Conservation (phyloP, 2,888 invertebrate species). For the Luperina testacea region DNA sequence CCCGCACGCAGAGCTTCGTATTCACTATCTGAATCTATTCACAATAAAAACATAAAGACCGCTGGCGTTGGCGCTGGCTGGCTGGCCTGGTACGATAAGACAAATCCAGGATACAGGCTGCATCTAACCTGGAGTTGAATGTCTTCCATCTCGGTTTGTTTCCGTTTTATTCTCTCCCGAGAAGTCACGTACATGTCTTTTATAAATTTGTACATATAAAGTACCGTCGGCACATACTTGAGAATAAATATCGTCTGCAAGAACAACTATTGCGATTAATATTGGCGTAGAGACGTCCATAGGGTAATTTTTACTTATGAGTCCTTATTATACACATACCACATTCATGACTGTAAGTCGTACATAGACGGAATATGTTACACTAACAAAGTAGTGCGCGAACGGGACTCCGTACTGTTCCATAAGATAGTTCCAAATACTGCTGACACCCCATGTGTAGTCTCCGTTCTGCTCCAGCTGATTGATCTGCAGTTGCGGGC, state of each 20-base stretch:
- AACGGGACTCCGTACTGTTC: slow-evolving; percentile 74
- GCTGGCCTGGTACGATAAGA: neutral
- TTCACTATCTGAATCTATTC: slow-evolving; percentile 82
- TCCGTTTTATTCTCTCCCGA: slow-evolving; percentile 75
- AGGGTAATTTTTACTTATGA: neutral
- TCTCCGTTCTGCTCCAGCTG: slow-evolving; percentile 47
- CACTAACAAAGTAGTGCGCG: slow-evolving; percentile 72
- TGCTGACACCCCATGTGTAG: slow-evolving; percentile 27
- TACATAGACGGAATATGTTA: slow-evolving; percentile 73
- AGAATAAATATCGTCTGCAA: slow-evolving; percentile 77
- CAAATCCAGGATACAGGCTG: neutral
- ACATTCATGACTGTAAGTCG: slow-evolving; percentile 76
- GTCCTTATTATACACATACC: slow-evolving; percentile 69
- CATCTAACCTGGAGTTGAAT: slow-evolving; percentile 80
- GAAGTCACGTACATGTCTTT: slow-evolving; percentile 77
- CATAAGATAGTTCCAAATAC: slow-evolving; percentile 67
- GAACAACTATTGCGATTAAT: slow-evolving; percentile 5
- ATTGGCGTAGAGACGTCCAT: neutral
- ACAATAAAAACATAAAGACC: neutral
- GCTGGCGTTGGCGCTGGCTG: no score
- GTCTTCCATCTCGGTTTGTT: slow-evolving; percentile 81
- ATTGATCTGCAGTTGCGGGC: slow-evolving; percentile 28
- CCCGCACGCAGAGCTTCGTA: slow-evolving; percentile 80
- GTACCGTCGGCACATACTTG: slow-evolving; percentile 79
- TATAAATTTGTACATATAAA: slow-evolving; percentile 80